A percentile compares a stretch with the other conserved stretches of the same genome.
Evolutionary conservation across 2,888 invertebrate species (phyloP).

Genomic region (Campoplex nolae): DNA sequence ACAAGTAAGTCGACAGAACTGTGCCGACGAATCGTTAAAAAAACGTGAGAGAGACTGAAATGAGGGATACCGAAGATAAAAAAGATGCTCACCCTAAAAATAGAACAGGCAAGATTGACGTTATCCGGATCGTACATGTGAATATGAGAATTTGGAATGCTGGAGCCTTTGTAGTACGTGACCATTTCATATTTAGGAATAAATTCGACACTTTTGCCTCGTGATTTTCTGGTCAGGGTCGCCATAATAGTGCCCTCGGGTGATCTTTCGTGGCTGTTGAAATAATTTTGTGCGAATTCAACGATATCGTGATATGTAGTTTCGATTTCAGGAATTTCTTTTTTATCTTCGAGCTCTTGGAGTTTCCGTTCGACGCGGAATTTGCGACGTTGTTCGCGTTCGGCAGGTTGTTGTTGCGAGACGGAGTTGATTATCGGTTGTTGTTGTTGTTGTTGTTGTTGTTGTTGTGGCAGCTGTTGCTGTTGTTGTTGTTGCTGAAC

Average conservation of each 20-base stretch:
- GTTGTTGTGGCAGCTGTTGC: constrained; percentile 66
- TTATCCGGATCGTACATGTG: constrained; percentile 98
- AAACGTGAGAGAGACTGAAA: background rate
- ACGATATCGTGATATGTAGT: constrained; percentile 91
- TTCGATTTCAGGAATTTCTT: constrained; percentile 85
- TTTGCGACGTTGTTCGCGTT: constrained; percentile 92
- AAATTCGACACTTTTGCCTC: constrained; percentile 90
- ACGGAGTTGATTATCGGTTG: constrained; percentile 71
- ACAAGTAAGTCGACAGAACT: background rate
- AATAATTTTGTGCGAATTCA: constrained; percentile 97
- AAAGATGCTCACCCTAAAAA: constrained; percentile 90
- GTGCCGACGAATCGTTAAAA: background rate
- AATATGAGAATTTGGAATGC: constrained; percentile 96
- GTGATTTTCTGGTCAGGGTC: constrained; percentile 91
- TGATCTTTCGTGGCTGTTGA: constrained; percentile 94
- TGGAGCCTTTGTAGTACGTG: constrained; percentile 93
- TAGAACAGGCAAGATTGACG: constrained; percentile 94
- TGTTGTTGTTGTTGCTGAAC: constrained; percentile 68
- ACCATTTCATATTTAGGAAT: constrained; percentile 97
- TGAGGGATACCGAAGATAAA: background rate
- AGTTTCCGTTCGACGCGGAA: constrained; percentile 94
- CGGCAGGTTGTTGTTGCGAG: constrained; percentile 84
- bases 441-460: constrained; percentile 67
- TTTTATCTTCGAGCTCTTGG: constrained; percentile 90
- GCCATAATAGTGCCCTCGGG: constrained; percentile 96